Evolutionary conservation across 2,888 invertebrate genomes (phyloP), one percentile per base, ranked within the genome.

Genomic region (Phaonia tiefii): DNA sequence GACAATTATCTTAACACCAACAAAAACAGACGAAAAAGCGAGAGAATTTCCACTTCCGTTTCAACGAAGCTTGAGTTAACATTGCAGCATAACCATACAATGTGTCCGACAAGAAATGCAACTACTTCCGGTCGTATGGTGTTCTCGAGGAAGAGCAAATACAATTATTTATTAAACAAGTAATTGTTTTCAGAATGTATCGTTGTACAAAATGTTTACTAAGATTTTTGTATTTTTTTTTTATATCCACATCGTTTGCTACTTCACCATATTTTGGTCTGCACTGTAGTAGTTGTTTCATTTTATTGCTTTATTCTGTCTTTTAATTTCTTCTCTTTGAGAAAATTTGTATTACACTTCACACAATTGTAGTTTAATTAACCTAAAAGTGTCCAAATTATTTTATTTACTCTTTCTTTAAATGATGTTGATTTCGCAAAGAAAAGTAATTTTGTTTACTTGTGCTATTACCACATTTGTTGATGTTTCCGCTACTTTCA

Each of bases 291-390:
- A 8, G 15, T n/a, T n/a, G n/a, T 31, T 31, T 5, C 31, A 31
- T 31, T 31, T 8, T 8, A 31, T 31, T 31, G 31, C 31, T 5
- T 31, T 31, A 31, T 8, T 31, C 8, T 3, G 31, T 31, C 31
- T 31, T 8, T 49, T 22, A 4, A 8, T 17, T 5, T 17, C 7
- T 60, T 60, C 11, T 10, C 39, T 15, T 60, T 31, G 37, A 8
- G 39, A 31, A 5, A 31, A 1, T 60, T 8, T 20, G n/a, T 39
- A 31, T 31, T 37, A 11, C 17, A 37, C 17, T 37, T 39, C 22
- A 20, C 66, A 54, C 58, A 66, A 74, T 71, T 78, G 54, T 42
- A 81, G 60, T 81, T 77, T 78, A 81, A 81, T 81, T 81, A 81
- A 78, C 80, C 71, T 81, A 75, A 77, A 81, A 78, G 74, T 80